Evolutionary conservation across 2,888 invertebrate species (phyloP), one percentile per base, ranked within the genome.

Genomic region (Drosophila putrida): DNA sequence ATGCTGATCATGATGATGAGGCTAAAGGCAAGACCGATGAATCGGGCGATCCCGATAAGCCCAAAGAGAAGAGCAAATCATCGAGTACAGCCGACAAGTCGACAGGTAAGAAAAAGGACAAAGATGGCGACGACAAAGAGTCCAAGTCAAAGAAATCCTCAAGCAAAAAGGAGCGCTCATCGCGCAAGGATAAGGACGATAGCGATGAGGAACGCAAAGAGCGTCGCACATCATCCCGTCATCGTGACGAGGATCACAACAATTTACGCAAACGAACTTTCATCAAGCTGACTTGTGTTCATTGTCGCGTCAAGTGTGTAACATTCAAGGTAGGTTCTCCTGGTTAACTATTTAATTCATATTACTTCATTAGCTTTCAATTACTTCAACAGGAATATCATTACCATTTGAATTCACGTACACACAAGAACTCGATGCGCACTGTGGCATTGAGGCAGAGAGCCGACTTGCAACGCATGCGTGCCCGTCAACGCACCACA

Each of bases 401-500:
- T 36, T 93, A 95, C 84, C 97, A 97, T 92, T 93, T 97, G 90
- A 94, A 94, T 88, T 95, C 95, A 46, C 94, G 95, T 58, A 94
- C 94, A 73, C 97, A 97, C 91, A 94, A 95, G 84, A 93, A 95
- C 27, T 95, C 96, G 0, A 96, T 97, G 95, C 94, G 95, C 59
- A 94, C 94, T 46, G 95, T 96, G 79, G 96, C 96, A 13, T 93
- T 95, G 55, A 95, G 95, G 9, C 96, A 96, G 91, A 95, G 96
- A 90, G 94, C 95, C 55, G 95, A 95, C 88, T 92, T 96, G 80
- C 94, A 95, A 70, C 95, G 95, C 81, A 96, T 97, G 96, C 95
- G 97, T 62, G 94, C 95, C 69, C 94, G 95, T 0, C 97, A 97
- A 91, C 95, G 97, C 63, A 95, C 95, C 55, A 95, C 96, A 5